These are phyloP conservation scores for Cacatua alba DNA, from an alignment of 2,113 vertebrate genomes.

Conservation along the genomic window DNA sequence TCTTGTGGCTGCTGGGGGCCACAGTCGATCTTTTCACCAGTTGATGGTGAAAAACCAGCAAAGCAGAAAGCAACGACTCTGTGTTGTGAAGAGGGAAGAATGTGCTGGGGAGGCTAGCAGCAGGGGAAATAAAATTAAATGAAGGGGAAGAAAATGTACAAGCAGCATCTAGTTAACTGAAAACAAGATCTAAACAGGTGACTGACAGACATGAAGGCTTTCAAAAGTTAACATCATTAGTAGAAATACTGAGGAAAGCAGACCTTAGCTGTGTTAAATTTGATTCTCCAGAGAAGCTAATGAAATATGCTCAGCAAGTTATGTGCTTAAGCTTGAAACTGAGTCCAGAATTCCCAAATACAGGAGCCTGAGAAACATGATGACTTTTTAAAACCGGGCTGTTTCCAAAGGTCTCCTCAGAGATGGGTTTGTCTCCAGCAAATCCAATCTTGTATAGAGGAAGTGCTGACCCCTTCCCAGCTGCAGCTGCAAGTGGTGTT, in stretches of 20 bases:
- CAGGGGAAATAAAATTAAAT: neutral
- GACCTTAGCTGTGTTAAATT: neutral
- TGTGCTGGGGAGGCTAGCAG: neutral
- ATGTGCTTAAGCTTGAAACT: neutral
- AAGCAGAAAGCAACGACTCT: neutral
- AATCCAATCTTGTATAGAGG: neutral
- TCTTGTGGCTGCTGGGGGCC: neutral
- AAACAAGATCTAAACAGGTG: neutral
- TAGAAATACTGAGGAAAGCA: neutral
- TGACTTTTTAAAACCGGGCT: neutral
- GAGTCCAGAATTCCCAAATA: neutral
- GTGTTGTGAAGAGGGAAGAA: neutral
- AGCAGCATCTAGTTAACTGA: neutral
- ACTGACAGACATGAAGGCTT: neutral
- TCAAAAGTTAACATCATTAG: neutral
- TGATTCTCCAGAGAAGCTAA: neutral
- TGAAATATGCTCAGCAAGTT: neutral
- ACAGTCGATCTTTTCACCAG: neutral
- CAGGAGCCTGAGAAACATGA: neutral
- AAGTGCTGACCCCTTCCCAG: neutral
- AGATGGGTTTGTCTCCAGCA: neutral
- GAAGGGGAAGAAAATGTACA: neutral
- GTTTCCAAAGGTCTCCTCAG: neutral
- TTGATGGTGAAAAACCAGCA: fast-evolving
- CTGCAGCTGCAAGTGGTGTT: neutral